These are phyloP conservation scores for Girardinus metallicus DNA, from an alignment of 2,797 vertebrate species.

Conservation along the genomic window DNA sequence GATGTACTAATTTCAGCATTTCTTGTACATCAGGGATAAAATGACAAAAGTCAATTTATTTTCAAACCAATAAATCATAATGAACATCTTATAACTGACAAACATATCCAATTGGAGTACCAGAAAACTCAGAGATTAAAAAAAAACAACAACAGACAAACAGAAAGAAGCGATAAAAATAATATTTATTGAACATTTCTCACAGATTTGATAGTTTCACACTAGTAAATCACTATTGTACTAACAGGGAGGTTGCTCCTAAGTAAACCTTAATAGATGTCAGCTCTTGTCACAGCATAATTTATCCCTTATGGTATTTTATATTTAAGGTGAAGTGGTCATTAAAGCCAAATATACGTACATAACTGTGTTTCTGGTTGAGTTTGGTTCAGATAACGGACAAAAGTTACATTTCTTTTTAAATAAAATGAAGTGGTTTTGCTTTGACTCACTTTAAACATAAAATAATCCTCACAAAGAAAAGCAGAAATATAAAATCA, in stretches of 20 bases:
- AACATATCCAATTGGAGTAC: neutral
- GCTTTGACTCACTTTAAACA: neutral
- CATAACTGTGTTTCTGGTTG: neutral
- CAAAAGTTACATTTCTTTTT: neutral
- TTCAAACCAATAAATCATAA: neutral
- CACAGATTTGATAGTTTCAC: neutral
- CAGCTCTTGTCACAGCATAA: constrained; percentile 26
- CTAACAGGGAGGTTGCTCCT: neutral
- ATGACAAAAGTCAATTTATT: neutral
- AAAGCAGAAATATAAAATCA: neutral
- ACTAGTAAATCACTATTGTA: neutral
- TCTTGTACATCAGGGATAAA: neutral
- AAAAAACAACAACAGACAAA: neutral
- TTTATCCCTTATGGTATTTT: neutral
- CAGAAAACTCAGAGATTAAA: neutral
- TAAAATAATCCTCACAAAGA: neutral
- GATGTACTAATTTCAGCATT: neutral
- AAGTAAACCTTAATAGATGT: neutral
- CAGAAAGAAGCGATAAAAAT: neutral
- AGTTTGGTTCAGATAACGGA: neutral
- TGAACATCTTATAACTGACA: neutral
- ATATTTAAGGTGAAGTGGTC: neutral
- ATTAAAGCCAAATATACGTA: neutral
- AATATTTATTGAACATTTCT: constrained; percentile 5
- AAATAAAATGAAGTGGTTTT: neutral